phyloP scores from a whole-genome alignment of 1,140 invertebrate species.

The Homarus americanus region DNA sequence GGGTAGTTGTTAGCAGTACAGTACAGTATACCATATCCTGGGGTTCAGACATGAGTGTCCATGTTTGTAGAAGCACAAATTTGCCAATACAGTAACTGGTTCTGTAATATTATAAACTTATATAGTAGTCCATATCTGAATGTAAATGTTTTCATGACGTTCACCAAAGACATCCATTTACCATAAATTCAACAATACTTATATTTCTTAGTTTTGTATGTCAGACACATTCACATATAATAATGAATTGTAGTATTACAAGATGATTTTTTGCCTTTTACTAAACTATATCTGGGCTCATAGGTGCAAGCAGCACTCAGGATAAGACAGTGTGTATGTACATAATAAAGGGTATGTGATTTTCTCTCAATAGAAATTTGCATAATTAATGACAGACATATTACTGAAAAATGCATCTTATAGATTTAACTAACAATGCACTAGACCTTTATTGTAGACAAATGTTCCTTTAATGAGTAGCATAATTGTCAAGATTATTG shows the following conservation, averaged over 20 bases:
- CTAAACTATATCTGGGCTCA: neutral
- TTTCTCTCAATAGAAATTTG: neutral
- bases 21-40: neutral
- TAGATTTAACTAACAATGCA: neutral
- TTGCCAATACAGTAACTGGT: neutral
- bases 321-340: neutral
- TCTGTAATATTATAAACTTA: neutral
- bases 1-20: neutral
- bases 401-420: neutral
- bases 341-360: neutral
- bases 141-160: neutral
- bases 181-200: neutral
- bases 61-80: neutral
- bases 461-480: neutral
- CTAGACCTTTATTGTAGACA: neutral
- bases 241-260: neutral
- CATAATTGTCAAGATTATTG: neutral
- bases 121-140: neutral
- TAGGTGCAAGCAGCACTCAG: neutral
- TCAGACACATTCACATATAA: neutral
- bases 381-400: neutral
- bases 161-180: neutral
- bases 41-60: neutral
- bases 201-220: neutral
- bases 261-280: neutral